Percentiles rank a stretch among this genome's conserved stretches.
These are phyloP conservation scores for Synergus itoensis DNA, from an alignment of 2,888 invertebrate genomes.

Conservation along the genomic window DNA sequence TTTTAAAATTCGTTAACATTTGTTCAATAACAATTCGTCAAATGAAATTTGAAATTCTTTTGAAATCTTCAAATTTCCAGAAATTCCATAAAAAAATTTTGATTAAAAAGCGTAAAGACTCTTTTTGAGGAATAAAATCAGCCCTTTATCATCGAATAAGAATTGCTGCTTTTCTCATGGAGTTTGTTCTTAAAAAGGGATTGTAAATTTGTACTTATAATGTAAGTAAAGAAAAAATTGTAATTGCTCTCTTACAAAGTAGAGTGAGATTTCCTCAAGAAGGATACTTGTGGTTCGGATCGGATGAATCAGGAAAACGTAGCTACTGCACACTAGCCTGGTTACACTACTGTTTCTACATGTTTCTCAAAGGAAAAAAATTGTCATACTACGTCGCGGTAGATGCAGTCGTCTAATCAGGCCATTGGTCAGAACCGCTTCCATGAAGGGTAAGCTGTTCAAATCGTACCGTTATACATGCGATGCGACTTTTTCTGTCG, in stretches of 20 bases:
- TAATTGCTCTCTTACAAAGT: conserved; percentile 20
- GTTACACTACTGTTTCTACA: conserved; percentile 55
- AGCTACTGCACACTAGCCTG: conserved; percentile 49
- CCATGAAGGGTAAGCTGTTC: conserved; percentile 73
- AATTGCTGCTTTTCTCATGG: not conserved
- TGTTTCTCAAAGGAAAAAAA: conserved; percentile 53
- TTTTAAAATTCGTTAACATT: too few species aligned
- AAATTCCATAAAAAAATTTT: too few species aligned
- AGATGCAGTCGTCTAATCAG: conserved; percentile 67
- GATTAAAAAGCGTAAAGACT: too few species aligned
- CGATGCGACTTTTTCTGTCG: conserved; percentile 61
- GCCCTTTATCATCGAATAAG: too few species aligned
- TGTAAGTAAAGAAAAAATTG: not conserved
- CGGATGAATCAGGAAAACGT: conserved; percentile 33
- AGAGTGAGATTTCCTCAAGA: conserved; percentile 33
- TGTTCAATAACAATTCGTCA: too few species aligned
- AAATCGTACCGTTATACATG: conserved; percentile 73
- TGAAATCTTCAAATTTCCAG: too few species aligned
- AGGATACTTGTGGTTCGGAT: conserved; percentile 29
- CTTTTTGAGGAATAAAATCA: too few species aligned
- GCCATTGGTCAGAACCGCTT: conserved; percentile 69
- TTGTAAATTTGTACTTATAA: not conserved
- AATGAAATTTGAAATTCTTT: too few species aligned
- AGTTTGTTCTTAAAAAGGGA: not conserved
- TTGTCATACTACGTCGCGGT: conserved; percentile 58